These are phyloP conservation scores for Acropternis orthonyx DNA, from an alignment of 2,797 vertebrate species.

Conservation along the genomic window DNA sequence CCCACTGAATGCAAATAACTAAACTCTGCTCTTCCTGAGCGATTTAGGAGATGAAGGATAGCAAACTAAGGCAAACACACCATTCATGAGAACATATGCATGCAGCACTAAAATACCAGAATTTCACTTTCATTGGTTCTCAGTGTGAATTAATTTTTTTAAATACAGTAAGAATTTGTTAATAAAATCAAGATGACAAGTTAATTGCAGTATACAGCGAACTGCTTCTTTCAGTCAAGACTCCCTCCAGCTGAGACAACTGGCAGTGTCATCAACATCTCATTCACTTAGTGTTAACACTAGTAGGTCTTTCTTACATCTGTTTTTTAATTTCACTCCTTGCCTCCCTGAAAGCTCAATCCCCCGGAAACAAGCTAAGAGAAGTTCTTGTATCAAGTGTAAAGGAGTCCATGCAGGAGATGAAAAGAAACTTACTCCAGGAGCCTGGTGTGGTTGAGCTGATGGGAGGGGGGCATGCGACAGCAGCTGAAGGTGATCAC, in stretches of 20 bases:
- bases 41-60: neutral
- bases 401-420: neutral
- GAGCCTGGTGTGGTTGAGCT: slow-evolving; percentile 85
- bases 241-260: neutral
- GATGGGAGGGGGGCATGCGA: slow-evolving; percentile 83
- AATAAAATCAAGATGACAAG: neutral
- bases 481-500: slow-evolving; percentile 88
- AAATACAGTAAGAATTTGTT: neutral
- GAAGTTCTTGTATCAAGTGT: neutral
- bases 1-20: neutral
- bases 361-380: neutral
- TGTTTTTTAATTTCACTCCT: neutral
- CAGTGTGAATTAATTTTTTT: neutral
- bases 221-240: neutral
- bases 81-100: neutral
- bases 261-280: neutral
- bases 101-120: neutral
- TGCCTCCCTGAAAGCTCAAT: neutral
- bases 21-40: neutral
- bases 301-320: neutral
- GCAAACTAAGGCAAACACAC: neutral
- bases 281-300: neutral
- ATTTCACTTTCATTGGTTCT: neutral
- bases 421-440: slow-evolving; percentile 78
- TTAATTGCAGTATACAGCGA: neutral